Conservation (phyloP, 92 coral and sea anemone genomes). For the Epizoanthus illoricatus region DNA sequence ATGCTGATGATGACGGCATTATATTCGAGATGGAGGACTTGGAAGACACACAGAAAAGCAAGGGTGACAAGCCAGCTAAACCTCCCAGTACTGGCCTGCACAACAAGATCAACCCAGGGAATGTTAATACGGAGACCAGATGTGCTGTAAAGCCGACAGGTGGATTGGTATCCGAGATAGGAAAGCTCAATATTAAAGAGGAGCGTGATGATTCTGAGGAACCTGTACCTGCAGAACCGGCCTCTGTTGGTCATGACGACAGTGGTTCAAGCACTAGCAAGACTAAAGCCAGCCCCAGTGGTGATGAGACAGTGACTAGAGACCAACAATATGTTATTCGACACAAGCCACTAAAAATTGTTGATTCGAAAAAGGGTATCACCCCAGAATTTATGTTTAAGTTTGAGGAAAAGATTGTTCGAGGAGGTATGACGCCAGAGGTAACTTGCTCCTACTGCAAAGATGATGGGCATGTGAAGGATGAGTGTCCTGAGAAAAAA, state of each 20-base stretch:
- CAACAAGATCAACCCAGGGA: neutral
- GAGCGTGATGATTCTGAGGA: conserved; percentile 33
- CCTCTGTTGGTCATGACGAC: neutral
- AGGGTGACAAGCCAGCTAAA: neutral
- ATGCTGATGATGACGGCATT: conserved; percentile 26
- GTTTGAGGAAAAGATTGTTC: conserved; percentile 51
- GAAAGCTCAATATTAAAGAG: neutral
- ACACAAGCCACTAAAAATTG: conserved; percentile 21
- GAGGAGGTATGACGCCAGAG: conserved; percentile 58
- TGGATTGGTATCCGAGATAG: conserved; percentile 15
- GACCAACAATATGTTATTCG: neutral
- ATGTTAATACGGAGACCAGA: neutral
- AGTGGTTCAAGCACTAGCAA: neutral
- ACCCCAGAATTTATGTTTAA: neutral
- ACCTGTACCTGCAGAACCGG: neutral
- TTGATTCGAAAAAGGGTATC: neutral
- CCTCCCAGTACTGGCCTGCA: neutral
- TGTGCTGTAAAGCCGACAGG: neutral
- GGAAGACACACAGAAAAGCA: conserved; percentile 6
- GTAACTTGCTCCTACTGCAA: conserved; percentile 74
- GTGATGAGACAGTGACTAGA: neutral
- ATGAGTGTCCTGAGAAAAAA: conserved; percentile 64
- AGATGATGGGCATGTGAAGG: conserved; percentile 68
- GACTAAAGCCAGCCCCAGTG: neutral
- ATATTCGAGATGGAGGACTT: conserved; percentile 42